Evolutionary conservation across 2,797 vertebrate genomes (phyloP).

Genomic region (Sternotherus odoratus): DNA sequence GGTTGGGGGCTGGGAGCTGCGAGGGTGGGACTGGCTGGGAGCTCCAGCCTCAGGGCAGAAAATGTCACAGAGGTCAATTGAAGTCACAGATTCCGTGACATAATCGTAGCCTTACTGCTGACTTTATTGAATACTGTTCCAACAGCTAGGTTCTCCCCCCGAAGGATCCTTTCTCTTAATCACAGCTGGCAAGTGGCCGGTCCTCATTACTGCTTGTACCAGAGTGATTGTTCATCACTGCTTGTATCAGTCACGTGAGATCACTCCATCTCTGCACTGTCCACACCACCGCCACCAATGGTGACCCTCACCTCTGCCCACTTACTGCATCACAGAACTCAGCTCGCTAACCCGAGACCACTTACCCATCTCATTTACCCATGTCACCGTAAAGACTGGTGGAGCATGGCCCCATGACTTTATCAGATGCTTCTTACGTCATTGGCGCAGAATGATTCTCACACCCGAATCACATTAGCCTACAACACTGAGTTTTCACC

Average conservation of each 20-base stretch:
- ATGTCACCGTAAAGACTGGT: background rate
- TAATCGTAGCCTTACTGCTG: background rate
- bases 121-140: accelerated
- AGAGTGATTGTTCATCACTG: no score
- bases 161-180: background rate
- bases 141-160: accelerated
- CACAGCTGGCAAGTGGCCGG: no score
- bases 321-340: background rate
- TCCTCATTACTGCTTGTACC: no score
- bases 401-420: background rate
- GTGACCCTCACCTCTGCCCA: background rate
- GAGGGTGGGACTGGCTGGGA: no score
- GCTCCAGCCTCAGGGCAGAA: no score
- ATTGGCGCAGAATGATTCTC: background rate
- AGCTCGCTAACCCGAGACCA: background rate
- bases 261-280: no score
- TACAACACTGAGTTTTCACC: background rate
- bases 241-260: background rate
- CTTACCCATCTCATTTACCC: background rate
- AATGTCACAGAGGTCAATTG: no score
- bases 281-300: no score
- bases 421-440: background rate
- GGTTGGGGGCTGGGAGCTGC: no score
- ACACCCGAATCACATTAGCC: background rate
- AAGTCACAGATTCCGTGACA: no score